phyloP scores from a whole-genome alignment of 2,888 invertebrate genomes.

The Lepidocyrtoides sp. region DNA sequence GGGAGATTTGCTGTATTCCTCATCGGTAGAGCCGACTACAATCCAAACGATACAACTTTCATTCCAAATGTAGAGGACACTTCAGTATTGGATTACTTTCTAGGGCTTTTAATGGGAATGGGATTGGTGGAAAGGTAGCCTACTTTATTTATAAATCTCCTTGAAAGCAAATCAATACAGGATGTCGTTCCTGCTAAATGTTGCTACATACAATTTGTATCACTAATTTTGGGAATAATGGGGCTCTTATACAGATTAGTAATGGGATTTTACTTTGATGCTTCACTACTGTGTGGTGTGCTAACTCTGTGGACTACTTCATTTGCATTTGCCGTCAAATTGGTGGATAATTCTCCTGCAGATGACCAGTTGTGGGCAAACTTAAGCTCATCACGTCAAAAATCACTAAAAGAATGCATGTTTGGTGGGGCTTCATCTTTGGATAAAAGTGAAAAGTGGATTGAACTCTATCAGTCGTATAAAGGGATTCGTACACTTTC shows the following conservation, averaged over 20 bases:
- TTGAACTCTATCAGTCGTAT: conserved; percentile 39
- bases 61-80: conserved; percentile 13
- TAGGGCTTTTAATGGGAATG: conserved; percentile 15
- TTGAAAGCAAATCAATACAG: conserved; percentile 11
- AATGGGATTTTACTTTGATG: conserved; percentile 66
- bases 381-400: conserved; percentile 11
- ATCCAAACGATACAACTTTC: background rate
- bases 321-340: conserved; percentile 12
- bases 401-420: background rate
- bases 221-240: background rate
- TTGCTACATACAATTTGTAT: background rate
- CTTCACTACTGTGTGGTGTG: conserved; percentile 45
- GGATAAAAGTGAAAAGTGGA: conserved; percentile 49
- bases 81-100: conserved; percentile 37
- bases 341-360: too few relatives aligned
- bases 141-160: background rate
- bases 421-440: background rate
- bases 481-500: conserved; percentile 63
- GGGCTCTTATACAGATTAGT: conserved; percentile 27
- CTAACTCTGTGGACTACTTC: conserved; percentile 51
- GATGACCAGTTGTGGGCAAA: background rate
- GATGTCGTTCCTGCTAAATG: background rate
- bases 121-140: conserved; percentile 61
- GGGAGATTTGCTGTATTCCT: conserved; percentile 53
- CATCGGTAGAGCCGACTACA: conserved; percentile 36